Percentiles rank a stretch among this genome's conserved stretches.
Conservation (phyloP, 2,113 vertebrate species). For the Salvator merianae region DNA sequence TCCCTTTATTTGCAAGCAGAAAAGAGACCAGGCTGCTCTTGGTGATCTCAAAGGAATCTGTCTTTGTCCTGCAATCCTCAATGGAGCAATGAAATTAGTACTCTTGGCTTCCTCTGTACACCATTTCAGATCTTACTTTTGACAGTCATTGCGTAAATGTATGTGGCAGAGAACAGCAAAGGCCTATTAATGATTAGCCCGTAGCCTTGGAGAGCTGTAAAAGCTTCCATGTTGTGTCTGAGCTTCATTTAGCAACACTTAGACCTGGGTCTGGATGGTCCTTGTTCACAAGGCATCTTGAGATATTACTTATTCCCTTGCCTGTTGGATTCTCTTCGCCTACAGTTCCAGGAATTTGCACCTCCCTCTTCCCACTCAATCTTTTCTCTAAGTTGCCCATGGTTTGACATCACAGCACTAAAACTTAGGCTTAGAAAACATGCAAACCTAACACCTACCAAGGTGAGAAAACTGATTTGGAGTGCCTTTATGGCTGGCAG, state of each 20-base stretch:
- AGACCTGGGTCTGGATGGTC: neutral
- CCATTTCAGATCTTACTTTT: neutral
- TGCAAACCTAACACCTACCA: neutral
- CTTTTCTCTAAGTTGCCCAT: too few species aligned
- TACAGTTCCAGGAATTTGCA: too few species aligned
- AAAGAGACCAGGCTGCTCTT: neutral
- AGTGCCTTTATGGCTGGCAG: neutral
- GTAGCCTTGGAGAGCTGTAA: neutral
- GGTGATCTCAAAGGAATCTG: neutral
- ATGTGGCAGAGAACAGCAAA: too few species aligned
- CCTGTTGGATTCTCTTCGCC: too few species aligned
- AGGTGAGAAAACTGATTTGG: neutral
- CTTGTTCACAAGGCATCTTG: neutral
- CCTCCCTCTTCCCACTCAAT: too few species aligned
- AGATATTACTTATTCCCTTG: too few species aligned
- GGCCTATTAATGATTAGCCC: too few species aligned
- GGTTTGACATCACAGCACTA: neutral
- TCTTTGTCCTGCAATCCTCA: too few species aligned
- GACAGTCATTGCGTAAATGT: too few species aligned
- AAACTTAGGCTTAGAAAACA: neutral
- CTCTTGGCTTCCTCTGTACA: neutral
- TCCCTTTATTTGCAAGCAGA: neutral
- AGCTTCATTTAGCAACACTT: neutral
- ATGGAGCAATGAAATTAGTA: neutral
- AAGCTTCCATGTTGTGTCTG: neutral